Base-by-base conservation (phyloP, 2,113 vertebrate species). In the Tautogolabrus adspersus region DNA sequence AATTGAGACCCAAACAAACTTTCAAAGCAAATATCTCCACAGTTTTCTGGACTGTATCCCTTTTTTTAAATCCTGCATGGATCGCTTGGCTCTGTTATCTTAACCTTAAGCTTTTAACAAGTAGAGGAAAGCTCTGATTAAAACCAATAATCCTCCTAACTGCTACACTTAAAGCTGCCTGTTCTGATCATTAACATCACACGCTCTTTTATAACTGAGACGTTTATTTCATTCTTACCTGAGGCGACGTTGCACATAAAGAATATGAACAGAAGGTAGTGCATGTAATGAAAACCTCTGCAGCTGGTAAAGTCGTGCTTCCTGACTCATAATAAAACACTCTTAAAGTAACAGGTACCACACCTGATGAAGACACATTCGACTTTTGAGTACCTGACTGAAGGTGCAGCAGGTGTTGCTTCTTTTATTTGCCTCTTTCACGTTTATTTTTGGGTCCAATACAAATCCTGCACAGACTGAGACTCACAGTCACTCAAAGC, bases 321-420 rank as follows among this genome's bases (percentile, higher is more conserved):
- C n/a, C 62, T 18, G n/a, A 61, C 65, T 70, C 44, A 65, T 40
- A 72, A 57, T 3, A 60, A 6, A 54, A 42, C 38, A 34, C 44
- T 68, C 58, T 54, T 42, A 71, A 71, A 72, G 42, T 19, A 40
- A 59, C 44, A 66, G 72, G 16, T n/a, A 3, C 58, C 40, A 21
- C 11, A 19, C 66, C 13, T 5, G 18, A 75, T 56, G 38, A 63
- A 42, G 18, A 46, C 19, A 16, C n/a, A 66, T 71, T 66, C 3
- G 56, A 9, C 42, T 23, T 65, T 55, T 40, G 15, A 56, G 22
- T 6, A 22, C 9, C 63, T 13, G 1, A 37, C 13, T 47, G 9
- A 66, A 79, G 60, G 51, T 58, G 65, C 60, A 82, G 51, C 87
- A 78, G 63, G 76, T 85, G 58, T 37, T 47, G 66, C 44, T 60